phyloP scores from a whole-genome alignment of 1,140 invertebrate species.

The Zophobas atratus region DNA sequence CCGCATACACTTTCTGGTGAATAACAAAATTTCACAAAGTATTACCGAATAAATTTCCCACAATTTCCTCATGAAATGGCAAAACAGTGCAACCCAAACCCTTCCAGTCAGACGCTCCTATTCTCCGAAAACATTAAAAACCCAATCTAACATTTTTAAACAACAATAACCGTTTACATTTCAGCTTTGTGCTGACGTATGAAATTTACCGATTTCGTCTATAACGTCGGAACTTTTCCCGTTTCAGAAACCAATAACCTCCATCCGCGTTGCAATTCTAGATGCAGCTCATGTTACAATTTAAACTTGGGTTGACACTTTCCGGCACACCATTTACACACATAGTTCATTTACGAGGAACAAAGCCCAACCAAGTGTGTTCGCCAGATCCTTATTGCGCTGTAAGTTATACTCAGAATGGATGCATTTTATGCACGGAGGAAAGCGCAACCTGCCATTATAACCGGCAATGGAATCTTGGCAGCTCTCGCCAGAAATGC shows the following conservation, averaged over 20 bases:
- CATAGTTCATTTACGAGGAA: constrained; percentile 27
- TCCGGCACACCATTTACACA: constrained; percentile 1
- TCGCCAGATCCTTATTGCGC: constrained; percentile 17
- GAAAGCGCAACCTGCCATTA: constrained; percentile 19
- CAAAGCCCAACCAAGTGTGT: constrained; percentile 20
- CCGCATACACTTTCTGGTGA: too few species aligned
- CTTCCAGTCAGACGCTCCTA: too few species aligned
- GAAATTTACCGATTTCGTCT: too few species aligned
- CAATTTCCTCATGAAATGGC: too few species aligned
- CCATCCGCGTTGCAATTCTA: neutral
- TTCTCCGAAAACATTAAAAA: too few species aligned
- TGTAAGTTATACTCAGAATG: constrained; percentile 30
- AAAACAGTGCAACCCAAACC: too few species aligned
- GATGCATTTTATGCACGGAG: constrained; percentile 16
- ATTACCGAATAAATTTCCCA: too few species aligned
- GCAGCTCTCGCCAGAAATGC: constrained; percentile 11
- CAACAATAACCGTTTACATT: too few species aligned
- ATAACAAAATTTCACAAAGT: too few species aligned
- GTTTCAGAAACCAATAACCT: neutral
- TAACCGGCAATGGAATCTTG: constrained; percentile 28
- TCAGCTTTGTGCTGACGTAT: too few species aligned
- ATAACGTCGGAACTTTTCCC: neutral
- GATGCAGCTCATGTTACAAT: constrained; percentile 12
- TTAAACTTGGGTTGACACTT: constrained; percentile 12
- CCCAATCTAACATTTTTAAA: too few species aligned